Conservation (phyloP, 2,113 vertebrate genomes). For the Oryctolagus cuniculus region DNA sequence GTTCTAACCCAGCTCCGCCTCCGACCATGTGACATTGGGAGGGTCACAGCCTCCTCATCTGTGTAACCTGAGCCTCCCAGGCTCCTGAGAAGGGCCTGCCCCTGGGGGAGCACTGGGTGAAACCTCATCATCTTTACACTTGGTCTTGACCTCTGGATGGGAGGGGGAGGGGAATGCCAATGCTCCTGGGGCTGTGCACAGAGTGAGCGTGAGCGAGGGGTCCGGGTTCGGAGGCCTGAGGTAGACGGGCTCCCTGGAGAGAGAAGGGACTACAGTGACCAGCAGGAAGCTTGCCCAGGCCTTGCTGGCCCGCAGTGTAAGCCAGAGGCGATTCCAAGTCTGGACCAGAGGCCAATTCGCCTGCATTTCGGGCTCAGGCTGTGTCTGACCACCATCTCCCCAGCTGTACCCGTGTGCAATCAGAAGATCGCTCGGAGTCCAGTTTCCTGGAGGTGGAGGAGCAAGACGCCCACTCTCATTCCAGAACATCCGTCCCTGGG, state of each 20-base stretch:
- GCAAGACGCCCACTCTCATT: not conserved
- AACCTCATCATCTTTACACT: too few relatives aligned
- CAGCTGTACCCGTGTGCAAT: not conserved
- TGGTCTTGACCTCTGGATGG: not conserved
- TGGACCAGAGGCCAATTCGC: conserved; percentile 14
- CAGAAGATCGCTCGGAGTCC: not conserved
- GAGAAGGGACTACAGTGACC: not conserved
- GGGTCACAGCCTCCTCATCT: not conserved
- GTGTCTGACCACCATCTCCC: not conserved
- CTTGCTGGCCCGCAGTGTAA: not conserved
- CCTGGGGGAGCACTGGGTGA: too few relatives aligned
- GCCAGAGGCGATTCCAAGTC: conserved; percentile 34
- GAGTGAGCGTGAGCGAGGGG: too few relatives aligned
- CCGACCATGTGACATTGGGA: not conserved
- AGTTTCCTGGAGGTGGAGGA: conserved; percentile 2
- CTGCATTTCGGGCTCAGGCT: not conserved
- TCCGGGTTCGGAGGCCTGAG: not conserved
- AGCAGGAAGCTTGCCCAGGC: not conserved
- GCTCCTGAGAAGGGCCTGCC: not conserved
- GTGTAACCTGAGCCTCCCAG: not conserved
- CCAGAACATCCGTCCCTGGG: not conserved
- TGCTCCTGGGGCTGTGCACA: not conserved
- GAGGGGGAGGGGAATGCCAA: accelerated
- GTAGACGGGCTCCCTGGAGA: not conserved
- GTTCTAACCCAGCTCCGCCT: not conserved